Evolutionary conservation across 2,888 invertebrate genomes (phyloP).

Genomic region (Spicauda simplicius): DNA sequence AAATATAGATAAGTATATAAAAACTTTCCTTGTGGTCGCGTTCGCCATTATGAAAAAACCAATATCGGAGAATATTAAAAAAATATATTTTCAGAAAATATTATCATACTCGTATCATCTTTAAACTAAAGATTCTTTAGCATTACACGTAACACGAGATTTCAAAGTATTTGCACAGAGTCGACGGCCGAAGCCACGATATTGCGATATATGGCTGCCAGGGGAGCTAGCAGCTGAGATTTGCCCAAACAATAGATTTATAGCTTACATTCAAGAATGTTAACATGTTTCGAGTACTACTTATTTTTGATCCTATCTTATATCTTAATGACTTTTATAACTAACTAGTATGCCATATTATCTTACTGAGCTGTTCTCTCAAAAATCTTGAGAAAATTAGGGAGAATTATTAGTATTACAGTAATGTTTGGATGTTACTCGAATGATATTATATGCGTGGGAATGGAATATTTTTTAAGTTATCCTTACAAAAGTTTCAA

Average conservation of each 20-base stretch:
- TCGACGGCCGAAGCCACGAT: slow-evolving; percentile 61
- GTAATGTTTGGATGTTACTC: background rate
- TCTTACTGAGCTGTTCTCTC: no score
- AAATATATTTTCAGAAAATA: no score
- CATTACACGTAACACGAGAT: slow-evolving; percentile 32
- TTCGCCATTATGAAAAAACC: no score
- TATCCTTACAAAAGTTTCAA: background rate
- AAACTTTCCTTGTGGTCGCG: no score
- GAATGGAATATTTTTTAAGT: background rate
- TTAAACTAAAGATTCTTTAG: slow-evolving; percentile 25
- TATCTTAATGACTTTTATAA: background rate
- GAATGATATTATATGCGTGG: background rate
- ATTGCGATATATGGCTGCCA: slow-evolving; percentile 78
- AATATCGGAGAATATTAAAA: no score
- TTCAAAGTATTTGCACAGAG: slow-evolving; percentile 38
- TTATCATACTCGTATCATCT: slow-evolving; percentile 11
- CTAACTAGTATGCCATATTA: no score
- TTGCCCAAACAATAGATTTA: slow-evolving; percentile 75
- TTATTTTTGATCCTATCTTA: background rate
- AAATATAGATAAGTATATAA: no score
- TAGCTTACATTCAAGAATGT: slow-evolving; percentile 68
- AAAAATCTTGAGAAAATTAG: background rate
- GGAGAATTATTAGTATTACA: background rate
- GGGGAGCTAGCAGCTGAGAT: slow-evolving; percentile 77
- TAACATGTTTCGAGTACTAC: slow-evolving; percentile 58